Evolutionary conservation across 2,888 invertebrate species (phyloP), one percentile per base, ranked within the genome.

Genomic region (Nomada ruficornis): DNA sequence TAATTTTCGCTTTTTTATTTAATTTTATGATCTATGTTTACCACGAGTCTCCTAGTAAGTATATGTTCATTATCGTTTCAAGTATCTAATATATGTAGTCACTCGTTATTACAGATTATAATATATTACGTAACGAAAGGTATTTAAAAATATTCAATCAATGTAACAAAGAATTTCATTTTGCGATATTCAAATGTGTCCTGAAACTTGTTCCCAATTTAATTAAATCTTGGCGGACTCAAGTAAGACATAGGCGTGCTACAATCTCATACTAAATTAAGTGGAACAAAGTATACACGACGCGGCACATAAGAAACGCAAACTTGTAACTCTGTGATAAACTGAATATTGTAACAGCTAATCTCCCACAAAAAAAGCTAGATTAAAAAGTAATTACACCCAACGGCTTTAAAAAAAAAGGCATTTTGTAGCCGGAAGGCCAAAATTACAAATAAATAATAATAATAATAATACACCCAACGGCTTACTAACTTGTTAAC

Each of bases 201-300:
- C 15, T 29, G 10, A 57, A 57, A 5, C 11, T 20, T 13, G 13
- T 5, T 20, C 36, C 52, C 13, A 29, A 52, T 52, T 63, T 63
- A 11, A 67, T 52, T 54, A 36, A 20, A 54, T 36, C 29, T 0
- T 7, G 9, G 10, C 26, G 26, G 10, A 7, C 0, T 23, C n/a
- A 13, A 55, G 4, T n/a, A 5, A 20, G 5, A 20, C 55, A 3
- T 0, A 15, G 2, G 36, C 36, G 36, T 36, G 36, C 15, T n/a
- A 9, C 5, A 10, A n/a, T 18, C 18, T n/a, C 50, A 20, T 23
- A 60, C 20, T 60, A 42, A 54, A 68, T 68, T 60, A 67, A 54
- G 60, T 60, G 10, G 68, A 52, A 42, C 42, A 42, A 36, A 52
- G 23, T 68, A 52, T n/a, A 52, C 11, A 44, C n/a, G 60, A 42